Evolutionary conservation across 2,888 invertebrate genomes (phyloP).

Genomic region (Mantis religiosa): DNA sequence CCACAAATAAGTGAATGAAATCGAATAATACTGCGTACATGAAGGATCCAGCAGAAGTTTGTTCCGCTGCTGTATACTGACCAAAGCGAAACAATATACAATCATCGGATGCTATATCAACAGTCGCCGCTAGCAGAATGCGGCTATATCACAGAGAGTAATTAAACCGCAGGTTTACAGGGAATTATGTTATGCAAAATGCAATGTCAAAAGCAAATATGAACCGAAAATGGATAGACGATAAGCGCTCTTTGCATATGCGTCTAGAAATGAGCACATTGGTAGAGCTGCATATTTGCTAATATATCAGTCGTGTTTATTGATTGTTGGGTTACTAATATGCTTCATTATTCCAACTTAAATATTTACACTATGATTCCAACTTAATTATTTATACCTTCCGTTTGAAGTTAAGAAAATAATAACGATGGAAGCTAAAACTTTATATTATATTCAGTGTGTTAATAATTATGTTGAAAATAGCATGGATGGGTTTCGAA

Average conservation of each 20-base stretch:
- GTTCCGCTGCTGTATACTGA: neutral
- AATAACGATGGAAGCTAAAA: too few species aligned
- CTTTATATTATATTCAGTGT: too few species aligned
- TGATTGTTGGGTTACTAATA: neutral
- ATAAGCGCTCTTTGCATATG: neutral
- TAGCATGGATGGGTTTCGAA: too few species aligned
- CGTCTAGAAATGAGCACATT: neutral
- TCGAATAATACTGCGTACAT: too few species aligned
- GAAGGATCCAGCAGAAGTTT: too few species aligned
- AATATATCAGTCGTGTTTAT: neutral
- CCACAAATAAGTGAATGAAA: too few species aligned
- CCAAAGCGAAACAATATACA: neutral
- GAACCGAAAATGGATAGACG: neutral
- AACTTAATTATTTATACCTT: neutral
- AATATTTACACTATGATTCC: neutral
- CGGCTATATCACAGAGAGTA: neutral
- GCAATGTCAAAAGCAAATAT: neutral
- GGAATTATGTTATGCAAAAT: neutral
- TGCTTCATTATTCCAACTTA: too few species aligned
- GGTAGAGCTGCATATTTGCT: neutral
- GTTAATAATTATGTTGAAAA: too few species aligned
- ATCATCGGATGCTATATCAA: neutral
- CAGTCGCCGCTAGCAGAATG: neutral
- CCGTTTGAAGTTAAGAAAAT: neutral
- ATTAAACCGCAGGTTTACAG: neutral